phyloP scores from a whole-genome alignment of 2,888 invertebrate species.

The Tachystola acroxantha region DNA sequence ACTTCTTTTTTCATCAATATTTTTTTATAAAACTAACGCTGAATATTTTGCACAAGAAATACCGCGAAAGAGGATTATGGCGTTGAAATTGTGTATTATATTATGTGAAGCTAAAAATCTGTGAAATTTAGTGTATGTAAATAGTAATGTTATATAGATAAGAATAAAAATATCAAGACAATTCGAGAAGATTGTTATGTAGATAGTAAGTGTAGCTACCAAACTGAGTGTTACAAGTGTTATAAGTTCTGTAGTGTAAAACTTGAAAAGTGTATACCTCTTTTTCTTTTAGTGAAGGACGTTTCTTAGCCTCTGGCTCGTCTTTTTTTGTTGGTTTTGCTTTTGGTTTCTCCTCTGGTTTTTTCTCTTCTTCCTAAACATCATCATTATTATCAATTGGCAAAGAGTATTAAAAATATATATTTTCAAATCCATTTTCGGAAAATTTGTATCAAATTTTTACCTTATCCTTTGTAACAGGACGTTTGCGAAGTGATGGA shows the following conservation, averaged over 20 bases:
- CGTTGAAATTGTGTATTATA: conserved; percentile 16
- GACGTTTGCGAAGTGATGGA: conserved; percentile 60
- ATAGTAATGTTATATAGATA: conserved; percentile 13
- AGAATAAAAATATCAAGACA: too few species aligned
- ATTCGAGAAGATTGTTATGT: conserved; percentile 20
- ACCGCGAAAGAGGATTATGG: conserved; percentile 32
- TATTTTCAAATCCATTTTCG: not conserved
- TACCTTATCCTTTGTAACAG: conserved; percentile 69
- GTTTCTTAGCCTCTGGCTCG: conserved; percentile 59
- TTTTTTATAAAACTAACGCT: conserved; percentile 6
- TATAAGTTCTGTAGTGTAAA: conserved; percentile 21
- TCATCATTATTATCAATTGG: conserved; percentile 11
- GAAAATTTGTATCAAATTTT: not conserved
- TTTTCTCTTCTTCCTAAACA: conserved; percentile 62
- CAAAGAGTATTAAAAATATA: not conserved
- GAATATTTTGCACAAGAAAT: conserved; percentile 13
- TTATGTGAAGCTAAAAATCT: conserved; percentile 15
- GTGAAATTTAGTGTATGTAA: conserved; percentile 31
- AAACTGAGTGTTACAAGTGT: conserved; percentile 21
- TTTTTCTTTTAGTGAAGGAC: conserved; percentile 65
- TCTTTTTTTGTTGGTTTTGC: conserved; percentile 58
- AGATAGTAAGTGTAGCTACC: conserved; percentile 21
- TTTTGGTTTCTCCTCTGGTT: conserved; percentile 68
- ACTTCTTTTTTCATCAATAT: conserved; percentile 12
- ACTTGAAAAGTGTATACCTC: conserved; percentile 43